Evolutionary conservation across 2,113 vertebrate genomes (phyloP).

Genomic region (Numenius arquata): DNA sequence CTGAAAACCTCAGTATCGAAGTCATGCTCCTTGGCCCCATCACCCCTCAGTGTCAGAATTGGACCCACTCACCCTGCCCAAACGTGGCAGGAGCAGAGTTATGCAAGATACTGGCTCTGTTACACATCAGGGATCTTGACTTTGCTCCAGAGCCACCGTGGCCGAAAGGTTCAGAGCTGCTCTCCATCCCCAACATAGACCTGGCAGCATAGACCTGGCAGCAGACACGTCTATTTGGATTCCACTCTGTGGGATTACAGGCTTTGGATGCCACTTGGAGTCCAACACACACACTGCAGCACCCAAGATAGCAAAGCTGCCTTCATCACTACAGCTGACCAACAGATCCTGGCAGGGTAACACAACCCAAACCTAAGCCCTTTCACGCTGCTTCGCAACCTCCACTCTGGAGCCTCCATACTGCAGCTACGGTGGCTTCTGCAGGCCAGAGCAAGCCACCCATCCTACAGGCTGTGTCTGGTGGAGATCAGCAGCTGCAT

Average conservation of each 20-base stretch:
- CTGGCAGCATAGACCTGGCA: slow-evolving; percentile 21
- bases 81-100: background rate
- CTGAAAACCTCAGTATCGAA: background rate
- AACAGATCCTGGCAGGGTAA: background rate
- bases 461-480: background rate
- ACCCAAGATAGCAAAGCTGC: background rate
- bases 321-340: background rate
- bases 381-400: fast-evolving
- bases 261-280: background rate
- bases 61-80: background rate
- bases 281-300: background rate
- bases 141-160: background rate
- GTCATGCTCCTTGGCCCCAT: background rate
- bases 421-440: background rate
- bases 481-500: background rate
- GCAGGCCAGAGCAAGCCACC: background rate
- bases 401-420: fast-evolving
- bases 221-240: background rate
- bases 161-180: background rate
- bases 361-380: background rate
- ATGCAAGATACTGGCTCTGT: background rate
- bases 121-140: background rate
- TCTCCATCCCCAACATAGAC: background rate
- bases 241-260: background rate
- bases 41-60: background rate